Evolutionary conservation across 1,140 invertebrate genomes (phyloP).

Genomic region (Nasonia vitripennis): DNA sequence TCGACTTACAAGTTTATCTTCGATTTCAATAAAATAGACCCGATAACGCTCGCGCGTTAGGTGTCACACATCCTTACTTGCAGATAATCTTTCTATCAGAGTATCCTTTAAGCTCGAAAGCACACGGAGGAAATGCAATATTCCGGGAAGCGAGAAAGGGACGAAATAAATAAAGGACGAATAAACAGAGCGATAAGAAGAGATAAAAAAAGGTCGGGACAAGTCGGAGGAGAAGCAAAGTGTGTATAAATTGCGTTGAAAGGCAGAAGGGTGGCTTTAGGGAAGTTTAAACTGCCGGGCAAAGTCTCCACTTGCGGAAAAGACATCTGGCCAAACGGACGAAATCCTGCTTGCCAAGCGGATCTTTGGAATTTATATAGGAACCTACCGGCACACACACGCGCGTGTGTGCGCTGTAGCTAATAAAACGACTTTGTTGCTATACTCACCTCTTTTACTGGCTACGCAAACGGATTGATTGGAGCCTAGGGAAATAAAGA

Average conservation of each 20-base stretch:
- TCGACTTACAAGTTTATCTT: too few relatives aligned
- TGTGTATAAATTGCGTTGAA: background rate
- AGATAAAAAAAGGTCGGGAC: slow-evolving; percentile 7
- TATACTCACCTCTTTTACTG: too few relatives aligned
- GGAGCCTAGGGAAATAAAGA: too few relatives aligned
- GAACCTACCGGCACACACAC: too few relatives aligned
- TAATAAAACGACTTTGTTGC: too few relatives aligned
- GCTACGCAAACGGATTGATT: too few relatives aligned
- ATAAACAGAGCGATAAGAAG: background rate
- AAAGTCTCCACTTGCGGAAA: background rate
- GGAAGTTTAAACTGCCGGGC: background rate
- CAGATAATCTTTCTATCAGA: slow-evolving; percentile 4
- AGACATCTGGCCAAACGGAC: background rate
- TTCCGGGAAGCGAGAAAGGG: background rate
- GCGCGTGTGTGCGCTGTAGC: too few relatives aligned
- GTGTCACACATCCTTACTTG: background rate
- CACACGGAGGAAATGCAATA: background rate
- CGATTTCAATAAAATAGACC: too few relatives aligned
- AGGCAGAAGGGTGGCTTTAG: background rate
- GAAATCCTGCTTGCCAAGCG: background rate
- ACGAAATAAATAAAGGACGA: background rate
- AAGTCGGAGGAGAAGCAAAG: background rate
- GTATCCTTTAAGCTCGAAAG: background rate
- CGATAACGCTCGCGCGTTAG: too few relatives aligned
- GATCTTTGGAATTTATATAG: background rate